phyloP scores from a whole-genome alignment of 1,140 invertebrate species.

The Brachionus plicatilis region DNA sequence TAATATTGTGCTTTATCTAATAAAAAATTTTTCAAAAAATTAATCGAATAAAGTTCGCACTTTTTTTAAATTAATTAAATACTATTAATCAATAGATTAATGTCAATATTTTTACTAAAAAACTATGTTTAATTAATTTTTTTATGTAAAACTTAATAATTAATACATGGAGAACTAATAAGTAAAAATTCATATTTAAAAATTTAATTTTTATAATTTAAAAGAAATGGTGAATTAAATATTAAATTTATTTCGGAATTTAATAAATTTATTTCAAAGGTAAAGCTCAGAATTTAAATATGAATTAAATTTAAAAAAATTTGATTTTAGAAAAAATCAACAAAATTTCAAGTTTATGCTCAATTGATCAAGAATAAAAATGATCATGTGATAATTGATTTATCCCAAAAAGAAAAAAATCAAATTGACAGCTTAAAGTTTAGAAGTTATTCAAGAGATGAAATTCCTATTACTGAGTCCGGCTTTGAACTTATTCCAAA shows the following conservation, averaged over 20 bases:
- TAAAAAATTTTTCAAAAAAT: no score
- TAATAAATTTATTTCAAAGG: neutral
- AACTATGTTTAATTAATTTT: no score
- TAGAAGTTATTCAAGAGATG: neutral
- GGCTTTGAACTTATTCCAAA: neutral
- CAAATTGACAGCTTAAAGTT: neutral
- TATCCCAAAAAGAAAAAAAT: neutral
- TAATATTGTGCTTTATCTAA: no score
- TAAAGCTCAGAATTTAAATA: neutral
- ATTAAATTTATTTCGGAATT: neutral
- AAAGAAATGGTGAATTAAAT: neutral
- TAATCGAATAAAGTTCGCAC: no score
- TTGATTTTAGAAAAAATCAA: neutral
- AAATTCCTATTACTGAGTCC: neutral
- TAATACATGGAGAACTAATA: no score
- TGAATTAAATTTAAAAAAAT: neutral
- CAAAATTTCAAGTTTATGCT: neutral
- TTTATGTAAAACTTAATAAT: no score
- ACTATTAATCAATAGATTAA: no score
- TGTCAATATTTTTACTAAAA: no score
- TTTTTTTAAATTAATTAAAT: no score
- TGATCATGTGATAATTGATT: neutral
- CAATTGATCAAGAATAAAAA: neutral
- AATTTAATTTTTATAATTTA: neutral
- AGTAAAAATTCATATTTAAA: no score